These are phyloP conservation scores for Zaprionus africanus DNA, from an alignment of 1,140 invertebrate genomes.

Conservation along the genomic window DNA sequence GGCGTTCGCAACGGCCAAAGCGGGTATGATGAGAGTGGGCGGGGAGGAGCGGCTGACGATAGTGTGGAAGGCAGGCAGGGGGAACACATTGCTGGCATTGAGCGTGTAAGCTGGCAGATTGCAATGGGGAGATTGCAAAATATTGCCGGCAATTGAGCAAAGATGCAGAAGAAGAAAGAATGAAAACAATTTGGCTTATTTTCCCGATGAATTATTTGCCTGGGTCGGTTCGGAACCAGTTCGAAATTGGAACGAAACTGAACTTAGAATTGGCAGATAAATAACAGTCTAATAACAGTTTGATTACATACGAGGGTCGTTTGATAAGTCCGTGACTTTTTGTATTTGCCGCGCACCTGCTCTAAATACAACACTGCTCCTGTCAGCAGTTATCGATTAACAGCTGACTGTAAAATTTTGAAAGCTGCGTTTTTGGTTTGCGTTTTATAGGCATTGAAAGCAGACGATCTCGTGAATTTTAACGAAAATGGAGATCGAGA, in stretches of 20 bases:
- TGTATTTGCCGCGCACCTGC: too few relatives aligned
- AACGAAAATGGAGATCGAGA: too few relatives aligned
- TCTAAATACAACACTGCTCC: too few relatives aligned
- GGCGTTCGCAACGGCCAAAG: background rate
- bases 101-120: constrained; percentile 27
- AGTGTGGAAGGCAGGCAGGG: background rate
- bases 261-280: background rate
- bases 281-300: background rate
- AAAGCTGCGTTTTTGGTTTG: too few relatives aligned
- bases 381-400: too few relatives aligned
- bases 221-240: too few relatives aligned
- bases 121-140: constrained; percentile 44
- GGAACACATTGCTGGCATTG: constrained; percentile 61
- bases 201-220: background rate
- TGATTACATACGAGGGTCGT: too few relatives aligned
- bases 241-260: background rate
- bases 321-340: too few relatives aligned
- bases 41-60: background rate
- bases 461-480: too few relatives aligned
- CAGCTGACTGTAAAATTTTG: too few relatives aligned
- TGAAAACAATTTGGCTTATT: constrained; percentile 10
- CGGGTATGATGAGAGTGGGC: background rate
- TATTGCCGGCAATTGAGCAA: constrained; percentile 39
- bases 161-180: background rate
- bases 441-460: too few relatives aligned